phyloP scores from a whole-genome alignment of 1,140 invertebrate genomes.

The Zeugodacus cucurbitae region DNA sequence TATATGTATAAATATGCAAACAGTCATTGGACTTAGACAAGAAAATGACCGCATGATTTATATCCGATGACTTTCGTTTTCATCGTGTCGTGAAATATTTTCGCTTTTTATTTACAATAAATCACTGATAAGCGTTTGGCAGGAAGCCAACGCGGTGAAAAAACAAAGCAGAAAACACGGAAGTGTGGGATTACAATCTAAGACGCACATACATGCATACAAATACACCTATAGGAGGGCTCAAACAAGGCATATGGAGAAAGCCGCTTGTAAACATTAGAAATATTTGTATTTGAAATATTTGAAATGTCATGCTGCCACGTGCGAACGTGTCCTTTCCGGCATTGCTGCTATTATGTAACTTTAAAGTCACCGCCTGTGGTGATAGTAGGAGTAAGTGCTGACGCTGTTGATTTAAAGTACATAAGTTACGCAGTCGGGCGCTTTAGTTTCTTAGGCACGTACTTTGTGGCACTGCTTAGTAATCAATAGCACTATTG shows the following conservation, averaged over 20 bases:
- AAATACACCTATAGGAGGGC: neutral
- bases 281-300: neutral
- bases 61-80: slow-evolving; percentile 12
- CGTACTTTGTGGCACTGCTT: neutral
- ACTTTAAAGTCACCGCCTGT: neutral
- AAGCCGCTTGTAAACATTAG: too few species aligned
- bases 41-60: neutral
- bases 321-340: slow-evolving; percentile 24
- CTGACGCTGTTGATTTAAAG: too few species aligned
- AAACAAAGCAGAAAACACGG: neutral
- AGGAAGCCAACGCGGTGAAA: neutral
- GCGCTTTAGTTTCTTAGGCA: neutral
- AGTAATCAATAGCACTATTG: neutral
- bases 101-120: slow-evolving; percentile 8
- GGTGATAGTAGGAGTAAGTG: neutral
- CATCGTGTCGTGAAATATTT: neutral
- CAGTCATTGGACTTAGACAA: neutral
- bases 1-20: neutral
- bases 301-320: neutral
- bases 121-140: neutral
- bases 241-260: neutral
- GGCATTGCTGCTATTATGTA: neutral
- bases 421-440: neutral
- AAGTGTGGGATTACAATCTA: neutral
- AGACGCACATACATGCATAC: neutral